phyloP scores from a whole-genome alignment of 2,113 vertebrate genomes.

The Zosterops hypoxanthus region DNA sequence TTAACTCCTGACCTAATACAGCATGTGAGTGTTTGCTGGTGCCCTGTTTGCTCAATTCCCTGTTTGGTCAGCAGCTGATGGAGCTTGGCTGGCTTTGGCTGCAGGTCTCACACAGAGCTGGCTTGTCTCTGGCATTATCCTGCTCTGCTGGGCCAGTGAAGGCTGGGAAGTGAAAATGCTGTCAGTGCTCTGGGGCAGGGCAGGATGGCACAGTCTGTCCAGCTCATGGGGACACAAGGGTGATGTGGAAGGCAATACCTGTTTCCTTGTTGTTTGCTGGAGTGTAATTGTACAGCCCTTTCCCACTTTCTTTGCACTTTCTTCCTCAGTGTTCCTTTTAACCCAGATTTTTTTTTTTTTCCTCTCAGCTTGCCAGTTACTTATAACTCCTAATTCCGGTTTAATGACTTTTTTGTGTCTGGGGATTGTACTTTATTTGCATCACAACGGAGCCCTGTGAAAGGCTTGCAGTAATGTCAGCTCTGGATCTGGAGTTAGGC shows the following conservation, averaged over 20 bases:
- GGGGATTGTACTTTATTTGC: background rate
- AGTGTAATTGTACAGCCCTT: background rate
- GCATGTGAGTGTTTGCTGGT: background rate
- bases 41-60: background rate
- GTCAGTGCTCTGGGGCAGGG: accelerated
- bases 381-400: constrained; percentile 22
- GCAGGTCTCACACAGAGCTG: accelerated
- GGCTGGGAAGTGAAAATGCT: background rate
- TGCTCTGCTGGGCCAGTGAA: accelerated
- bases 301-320: background rate
- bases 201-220: accelerated
- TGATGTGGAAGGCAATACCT: accelerated
- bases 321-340: background rate
- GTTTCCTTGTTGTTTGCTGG: background rate
- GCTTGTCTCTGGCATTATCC: background rate
- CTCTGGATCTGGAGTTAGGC: background rate
- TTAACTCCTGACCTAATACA: constrained; percentile 1
- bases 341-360: background rate
- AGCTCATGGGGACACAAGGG: accelerated
- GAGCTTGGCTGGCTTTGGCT: background rate
- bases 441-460: background rate
- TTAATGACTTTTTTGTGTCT: constrained; percentile 21
- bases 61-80: background rate
- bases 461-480: background rate
- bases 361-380: background rate